These are phyloP conservation scores for Tinamus major DNA, from an alignment of 2,797 vertebrate species.

Conservation along the genomic window DNA sequence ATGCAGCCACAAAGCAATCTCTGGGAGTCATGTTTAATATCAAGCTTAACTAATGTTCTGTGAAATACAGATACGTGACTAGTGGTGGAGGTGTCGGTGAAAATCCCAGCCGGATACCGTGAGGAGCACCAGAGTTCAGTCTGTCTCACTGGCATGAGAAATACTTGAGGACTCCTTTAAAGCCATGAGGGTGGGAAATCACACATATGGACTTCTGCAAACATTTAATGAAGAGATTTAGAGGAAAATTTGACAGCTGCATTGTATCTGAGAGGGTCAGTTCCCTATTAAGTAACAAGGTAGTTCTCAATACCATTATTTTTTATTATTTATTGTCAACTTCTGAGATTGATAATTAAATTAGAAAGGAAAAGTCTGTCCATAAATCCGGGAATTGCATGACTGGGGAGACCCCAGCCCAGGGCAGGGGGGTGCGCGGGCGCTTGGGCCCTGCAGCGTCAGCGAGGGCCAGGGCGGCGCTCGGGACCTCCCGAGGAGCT, in stretches of 20 bases:
- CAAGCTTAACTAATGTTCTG: constrained; percentile 64
- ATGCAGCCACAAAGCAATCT: not conserved
- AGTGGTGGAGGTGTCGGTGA: constrained; percentile 47
- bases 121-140: constrained; percentile 51
- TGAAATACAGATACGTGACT: constrained; percentile 50
- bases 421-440: not conserved
- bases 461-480: fast-evolving
- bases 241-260: not conserved
- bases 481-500: not conserved
- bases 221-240: not conserved
- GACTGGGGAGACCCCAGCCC: not conserved
- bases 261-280: not conserved
- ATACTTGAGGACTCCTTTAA: not conserved
- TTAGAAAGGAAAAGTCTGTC: not conserved
- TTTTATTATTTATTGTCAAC: not conserved
- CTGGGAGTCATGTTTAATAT: constrained; percentile 58
- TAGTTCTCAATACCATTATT: not conserved
- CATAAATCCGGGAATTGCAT: not conserved
- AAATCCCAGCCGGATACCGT: constrained; percentile 11
- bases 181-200: not conserved
- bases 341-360: constrained; percentile 41
- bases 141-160: constrained; percentile 19
- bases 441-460: not conserved
- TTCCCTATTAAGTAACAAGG: not conserved
- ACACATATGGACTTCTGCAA: not conserved